These are phyloP conservation scores for Lamprotornis superbus DNA, from an alignment of 2,113 vertebrate species.

Conservation along the genomic window DNA sequence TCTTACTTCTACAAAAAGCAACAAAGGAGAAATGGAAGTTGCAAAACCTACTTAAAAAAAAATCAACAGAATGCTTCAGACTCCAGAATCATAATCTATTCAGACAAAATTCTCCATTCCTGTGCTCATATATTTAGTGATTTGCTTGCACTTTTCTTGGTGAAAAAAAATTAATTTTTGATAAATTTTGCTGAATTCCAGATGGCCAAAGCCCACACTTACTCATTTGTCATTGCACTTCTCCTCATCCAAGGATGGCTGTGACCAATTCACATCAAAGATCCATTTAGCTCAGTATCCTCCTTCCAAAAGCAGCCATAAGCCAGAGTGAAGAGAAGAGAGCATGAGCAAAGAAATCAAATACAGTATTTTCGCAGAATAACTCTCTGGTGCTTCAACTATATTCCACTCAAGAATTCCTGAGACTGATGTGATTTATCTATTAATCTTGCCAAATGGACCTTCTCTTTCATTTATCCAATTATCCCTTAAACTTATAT, in stretches of 20 bases:
- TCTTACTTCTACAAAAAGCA: background rate
- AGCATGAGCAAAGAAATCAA: background rate
- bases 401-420: background rate
- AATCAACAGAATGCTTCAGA: background rate
- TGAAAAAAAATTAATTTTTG: background rate
- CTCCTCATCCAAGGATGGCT: background rate
- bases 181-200: background rate
- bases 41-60: background rate
- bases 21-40: background rate
- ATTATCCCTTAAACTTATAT: background rate
- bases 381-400: background rate
- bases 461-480: background rate
- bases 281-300: background rate
- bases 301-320: background rate
- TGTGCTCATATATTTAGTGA: background rate
- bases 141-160: background rate
- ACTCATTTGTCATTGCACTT: background rate
- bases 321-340: background rate
- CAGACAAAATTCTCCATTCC: background rate
- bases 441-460: background rate
- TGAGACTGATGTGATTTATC: background rate
- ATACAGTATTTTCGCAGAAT: background rate
- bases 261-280: background rate
- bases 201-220: background rate
- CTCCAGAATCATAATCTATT: background rate